Evolutionary conservation across 1,140 invertebrate species (phyloP).

Genomic region (Pissodes strobi): DNA sequence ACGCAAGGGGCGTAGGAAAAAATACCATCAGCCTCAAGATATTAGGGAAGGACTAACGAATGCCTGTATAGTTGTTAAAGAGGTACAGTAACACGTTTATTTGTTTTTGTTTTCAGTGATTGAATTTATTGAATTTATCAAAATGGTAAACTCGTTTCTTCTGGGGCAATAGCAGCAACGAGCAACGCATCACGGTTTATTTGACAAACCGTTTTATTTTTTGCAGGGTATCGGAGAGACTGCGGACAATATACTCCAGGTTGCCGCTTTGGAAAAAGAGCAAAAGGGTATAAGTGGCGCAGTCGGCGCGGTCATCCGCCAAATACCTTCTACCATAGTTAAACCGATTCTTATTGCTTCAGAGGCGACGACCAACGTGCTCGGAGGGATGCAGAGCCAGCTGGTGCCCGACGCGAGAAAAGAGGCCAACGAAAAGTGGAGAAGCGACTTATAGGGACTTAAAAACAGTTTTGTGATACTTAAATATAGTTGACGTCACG

Average conservation of each 20-base stretch:
- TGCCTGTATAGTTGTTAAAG: constrained; percentile 85
- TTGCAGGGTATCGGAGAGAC: constrained; percentile 86
- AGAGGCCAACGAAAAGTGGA: constrained; percentile 92
- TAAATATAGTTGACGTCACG: not conserved
- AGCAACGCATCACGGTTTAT: not conserved
- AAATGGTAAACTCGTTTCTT: too few species aligned
- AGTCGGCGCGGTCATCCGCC: constrained; percentile 87
- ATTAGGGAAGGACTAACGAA: constrained; percentile 89
- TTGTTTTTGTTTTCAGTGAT: constrained; percentile 4
- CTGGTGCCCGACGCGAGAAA: constrained; percentile 84
- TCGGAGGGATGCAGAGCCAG: constrained; percentile 91
- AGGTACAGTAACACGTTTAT: too few species aligned
- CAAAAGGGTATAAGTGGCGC: constrained; percentile 86
- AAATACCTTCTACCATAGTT: constrained; percentile 87
- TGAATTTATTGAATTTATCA: constrained; percentile 7
- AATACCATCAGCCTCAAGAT: constrained; percentile 79
- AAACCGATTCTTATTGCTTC: constrained; percentile 87
- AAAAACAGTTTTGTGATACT: constrained; percentile 4
- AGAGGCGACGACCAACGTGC: constrained; percentile 86
- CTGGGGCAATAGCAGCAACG: not conserved
- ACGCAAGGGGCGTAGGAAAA: constrained; percentile 65
- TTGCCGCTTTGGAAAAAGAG: constrained; percentile 84
- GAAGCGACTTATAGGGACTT: constrained; percentile 48
- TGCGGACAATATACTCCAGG: constrained; percentile 78
- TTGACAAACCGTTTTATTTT: too few species aligned